These are phyloP conservation scores for Physocephala rufipes DNA, from an alignment of 2,888 invertebrate genomes.

Conservation along the genomic window DNA sequence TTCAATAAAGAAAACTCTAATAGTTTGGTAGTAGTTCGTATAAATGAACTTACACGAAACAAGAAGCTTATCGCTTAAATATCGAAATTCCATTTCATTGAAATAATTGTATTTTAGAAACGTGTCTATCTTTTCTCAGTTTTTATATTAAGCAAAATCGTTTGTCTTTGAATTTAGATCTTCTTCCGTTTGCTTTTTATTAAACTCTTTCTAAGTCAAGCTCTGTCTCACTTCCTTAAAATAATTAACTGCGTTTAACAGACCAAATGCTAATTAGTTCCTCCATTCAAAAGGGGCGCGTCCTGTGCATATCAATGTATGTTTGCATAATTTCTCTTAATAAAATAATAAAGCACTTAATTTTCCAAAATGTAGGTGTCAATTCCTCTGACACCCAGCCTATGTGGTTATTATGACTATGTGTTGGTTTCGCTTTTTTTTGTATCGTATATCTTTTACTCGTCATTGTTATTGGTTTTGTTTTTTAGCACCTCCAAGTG, in stretches of 20 bases:
- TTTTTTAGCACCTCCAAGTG: constrained; percentile 24
- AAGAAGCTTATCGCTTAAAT: too few species aligned
- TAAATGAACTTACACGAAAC: too few species aligned
- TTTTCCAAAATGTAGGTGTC: constrained; percentile 19
- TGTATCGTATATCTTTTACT: too few species aligned
- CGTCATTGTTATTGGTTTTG: not conserved
- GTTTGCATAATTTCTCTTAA: not conserved
- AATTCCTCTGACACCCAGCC: constrained; percentile 9
- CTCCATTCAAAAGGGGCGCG: not conserved
- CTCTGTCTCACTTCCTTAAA: constrained; percentile 2
- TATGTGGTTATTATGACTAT: not conserved
- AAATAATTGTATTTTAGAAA: too few species aligned
- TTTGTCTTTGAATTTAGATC: too few species aligned
- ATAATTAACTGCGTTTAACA: constrained; percentile 18
- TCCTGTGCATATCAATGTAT: not conserved
- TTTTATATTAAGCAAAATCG: too few species aligned
- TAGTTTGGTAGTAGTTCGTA: too few species aligned
- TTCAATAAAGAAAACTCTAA: too few species aligned
- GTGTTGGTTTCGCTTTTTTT: not conserved
- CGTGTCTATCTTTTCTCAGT: too few species aligned
- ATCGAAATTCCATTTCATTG: too few species aligned
- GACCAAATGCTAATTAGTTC: constrained; percentile 31
- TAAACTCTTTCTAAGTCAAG: not conserved
- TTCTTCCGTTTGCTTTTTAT: too few species aligned
- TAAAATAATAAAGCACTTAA: not conserved